Base-by-base conservation (phyloP, 2,888 invertebrate genomes). In the Caenorhabditis doughertyi region DNA sequence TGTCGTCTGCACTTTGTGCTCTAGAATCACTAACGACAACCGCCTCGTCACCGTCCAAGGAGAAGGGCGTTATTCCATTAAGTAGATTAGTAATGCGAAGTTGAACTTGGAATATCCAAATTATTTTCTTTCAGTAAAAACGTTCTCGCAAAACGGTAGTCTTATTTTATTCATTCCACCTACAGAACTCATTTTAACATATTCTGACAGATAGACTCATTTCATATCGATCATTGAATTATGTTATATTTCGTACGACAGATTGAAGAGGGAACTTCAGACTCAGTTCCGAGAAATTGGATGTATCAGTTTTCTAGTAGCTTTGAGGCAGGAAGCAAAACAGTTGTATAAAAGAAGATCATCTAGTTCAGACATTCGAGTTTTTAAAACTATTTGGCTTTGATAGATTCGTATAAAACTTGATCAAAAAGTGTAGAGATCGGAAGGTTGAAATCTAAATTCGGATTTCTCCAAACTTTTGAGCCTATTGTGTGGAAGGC, bases 1-100 rank as follows among this genome's bases (percentile, higher is more conserved):
- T 65, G 55, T 64, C 56, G 64, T 65, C 74, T 74, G 74, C 74
- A 74, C 74, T 74, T 74, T 65, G 65, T 74, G 74, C 74, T 74
- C 56, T 65, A 65, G 74, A 74, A 65, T 74, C 55, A 27, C 55
- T 71, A 71, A 71, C 71, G 23, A 58, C 47, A 27, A 16, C n/a
- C 35, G 39, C 21, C 51, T 51, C 72, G 62, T 60, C 72, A 49
- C 39, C 21, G 64, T 64, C 64, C 64, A 27, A 35, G 51, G 51
- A 39, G 39, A 25, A 39, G 29, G 51, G 47, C 44, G 29, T 58
- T 71, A 42, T 27, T 72, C 73, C 73, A 73, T 73, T 73, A 64
- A 39, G 51, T n/a, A 62, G 62, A 72, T 72, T 72, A 62, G 21
- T 35, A 51, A 65, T 65, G 29, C 49, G 32, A 47, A 55, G 44